Base-by-base conservation (phyloP, 2,797 vertebrate species). In the Pogoniulus pusillus region DNA sequence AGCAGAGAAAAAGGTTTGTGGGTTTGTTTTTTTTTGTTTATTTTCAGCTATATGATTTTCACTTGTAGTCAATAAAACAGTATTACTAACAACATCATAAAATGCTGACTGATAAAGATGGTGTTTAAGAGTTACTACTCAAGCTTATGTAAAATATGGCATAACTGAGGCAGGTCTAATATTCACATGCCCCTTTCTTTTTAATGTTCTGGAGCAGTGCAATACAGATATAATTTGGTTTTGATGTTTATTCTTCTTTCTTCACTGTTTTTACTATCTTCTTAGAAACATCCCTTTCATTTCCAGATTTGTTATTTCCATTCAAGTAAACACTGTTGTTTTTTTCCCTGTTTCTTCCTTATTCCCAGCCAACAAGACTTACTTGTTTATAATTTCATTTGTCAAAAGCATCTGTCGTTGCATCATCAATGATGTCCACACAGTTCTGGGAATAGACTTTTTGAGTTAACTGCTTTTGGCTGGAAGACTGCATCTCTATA, bases 301-400 rank as follows among this genome's bases (percentile, higher is more conserved):
- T 70, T 82, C 60, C 62, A 66, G 75, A 94, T 82, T 59, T 6
- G 10, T 62, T 82, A 77, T 78, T 96, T 95, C 74, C 13, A 81
- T 88, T 91, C 30, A 72, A 73, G 53, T 69, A 91, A 93, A 89
- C 72, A 75, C 34, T 84, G 10, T 3, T 23, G 10, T 12, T 2
- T 80, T 95, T 93, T 64, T 86, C 19, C 16, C 27, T 16, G 2
- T 74, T 92, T 88, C 53, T 82, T 91, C 30, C 73, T 85, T 89
- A 74, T 94, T 87, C 60, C 9, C 34, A 91, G 68, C 53, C 68
- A 93, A 22, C 5, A 7, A 81, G 82, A 83, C 32, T 83, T 84
- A 80, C 30, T 96, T 97, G 84, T 93, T 96, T 94, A 91, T 90
- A 47, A 70, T 53, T 83, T 27, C 37, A 70, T 90, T 95, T 93